Evolutionary conservation across 2,113 vertebrate species (phyloP).

Genomic region (Cryptotis parvus): DNA sequence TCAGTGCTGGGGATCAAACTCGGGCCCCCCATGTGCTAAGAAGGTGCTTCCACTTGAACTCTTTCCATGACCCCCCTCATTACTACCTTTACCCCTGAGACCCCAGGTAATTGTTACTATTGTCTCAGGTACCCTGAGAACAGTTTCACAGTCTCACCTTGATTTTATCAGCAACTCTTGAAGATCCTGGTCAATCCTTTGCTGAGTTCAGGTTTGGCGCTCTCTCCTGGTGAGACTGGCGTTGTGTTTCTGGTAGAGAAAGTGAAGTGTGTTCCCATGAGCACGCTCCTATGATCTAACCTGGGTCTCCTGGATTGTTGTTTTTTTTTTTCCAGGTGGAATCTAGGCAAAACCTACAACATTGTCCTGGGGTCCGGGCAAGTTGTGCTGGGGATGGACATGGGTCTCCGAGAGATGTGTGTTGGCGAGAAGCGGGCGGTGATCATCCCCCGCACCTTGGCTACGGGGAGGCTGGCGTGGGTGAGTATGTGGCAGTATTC

Average conservation of each 20-base stretch:
- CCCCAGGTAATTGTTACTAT: too few relatives aligned
- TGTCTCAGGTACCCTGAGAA: rapidly evolving
- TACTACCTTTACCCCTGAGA: not conserved
- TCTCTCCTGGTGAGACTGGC: not conserved
- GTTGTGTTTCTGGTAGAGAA: not conserved
- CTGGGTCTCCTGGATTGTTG: not conserved
- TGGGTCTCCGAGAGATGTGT: slow-evolving; percentile 96
- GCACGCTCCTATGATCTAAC: not conserved
- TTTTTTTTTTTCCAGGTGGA: slow-evolving; percentile 87
- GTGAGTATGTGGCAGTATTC: slow-evolving; percentile 86
- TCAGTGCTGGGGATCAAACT: not conserved
- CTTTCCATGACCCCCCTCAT: too few relatives aligned
- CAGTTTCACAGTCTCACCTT: not conserved
- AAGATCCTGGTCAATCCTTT: too few relatives aligned
- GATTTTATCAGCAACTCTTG: not conserved
- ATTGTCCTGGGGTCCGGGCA: slow-evolving; percentile 96
- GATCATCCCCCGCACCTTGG: slow-evolving; percentile 95
- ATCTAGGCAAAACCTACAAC: slow-evolving; percentile 96
- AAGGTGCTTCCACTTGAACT: too few relatives aligned
- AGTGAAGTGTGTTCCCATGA: not conserved
- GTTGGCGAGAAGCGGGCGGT: slow-evolving; percentile 94
- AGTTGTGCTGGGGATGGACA: slow-evolving; percentile 97
- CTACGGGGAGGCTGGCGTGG: slow-evolving; percentile 96
- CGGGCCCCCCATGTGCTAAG: not conserved
- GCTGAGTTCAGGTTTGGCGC: not conserved